phyloP scores from a whole-genome alignment of 2,888 invertebrate genomes.

The Ophion slaviceki region DNA sequence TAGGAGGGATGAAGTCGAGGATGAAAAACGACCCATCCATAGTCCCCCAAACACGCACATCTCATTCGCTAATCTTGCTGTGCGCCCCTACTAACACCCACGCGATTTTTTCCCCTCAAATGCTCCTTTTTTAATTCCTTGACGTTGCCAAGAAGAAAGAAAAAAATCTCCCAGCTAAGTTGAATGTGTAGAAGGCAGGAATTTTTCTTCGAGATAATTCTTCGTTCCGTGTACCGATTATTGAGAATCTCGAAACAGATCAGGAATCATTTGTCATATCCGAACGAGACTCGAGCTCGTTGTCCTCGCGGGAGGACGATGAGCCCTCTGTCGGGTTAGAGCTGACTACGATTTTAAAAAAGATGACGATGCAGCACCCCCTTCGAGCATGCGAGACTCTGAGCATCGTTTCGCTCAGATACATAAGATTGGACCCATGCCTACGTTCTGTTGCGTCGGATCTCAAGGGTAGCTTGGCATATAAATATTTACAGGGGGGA shows the following conservation, averaged over 20 bases:
- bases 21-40: conserved; percentile 57
- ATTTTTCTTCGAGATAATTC: conserved; percentile 23
- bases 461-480: too few relatives aligned
- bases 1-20: conserved; percentile 32
- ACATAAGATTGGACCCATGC: too few relatives aligned
- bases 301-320: background rate
- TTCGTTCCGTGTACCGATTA: conserved; percentile 30
- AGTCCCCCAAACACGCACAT: conserved; percentile 2
- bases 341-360: too few relatives aligned
- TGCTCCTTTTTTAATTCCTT: conserved; percentile 11
- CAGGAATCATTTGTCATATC: conserved; percentile 48
- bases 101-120: conserved; percentile 23
- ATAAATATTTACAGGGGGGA: background rate
- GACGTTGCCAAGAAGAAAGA: conserved; percentile 3
- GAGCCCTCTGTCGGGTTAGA: background rate
- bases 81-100: conserved; percentile 44
- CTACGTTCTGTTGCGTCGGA: too few relatives aligned
- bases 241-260: conserved; percentile 27
- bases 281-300: conserved; percentile 1
- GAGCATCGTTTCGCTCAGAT: too few relatives aligned
- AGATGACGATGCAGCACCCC: too few relatives aligned
- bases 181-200: conserved; percentile 3
- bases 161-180: conserved; percentile 4
- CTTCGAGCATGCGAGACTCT: too few relatives aligned
- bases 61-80: conserved; percentile 46